phyloP scores from a whole-genome alignment of 2,113 vertebrate species.

The Tricholaema leucomelas region DNA sequence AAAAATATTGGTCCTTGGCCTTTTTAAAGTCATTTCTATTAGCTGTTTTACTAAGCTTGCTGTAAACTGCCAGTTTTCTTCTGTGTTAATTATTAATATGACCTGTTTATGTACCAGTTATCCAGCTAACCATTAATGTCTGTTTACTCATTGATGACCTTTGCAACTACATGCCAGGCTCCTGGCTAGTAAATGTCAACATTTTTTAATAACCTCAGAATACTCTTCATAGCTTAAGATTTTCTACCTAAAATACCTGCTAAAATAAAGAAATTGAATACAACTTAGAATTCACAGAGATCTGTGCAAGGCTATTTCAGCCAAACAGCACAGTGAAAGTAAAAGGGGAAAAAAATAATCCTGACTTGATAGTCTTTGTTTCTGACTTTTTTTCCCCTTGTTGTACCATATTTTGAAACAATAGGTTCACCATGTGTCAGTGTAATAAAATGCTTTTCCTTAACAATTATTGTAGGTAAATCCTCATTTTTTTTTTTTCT shows the following conservation, averaged over 20 bases:
- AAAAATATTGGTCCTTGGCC: constrained; percentile 75
- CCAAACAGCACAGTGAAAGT: neutral
- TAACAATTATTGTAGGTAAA: neutral
- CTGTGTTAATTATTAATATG: constrained; percentile 97
- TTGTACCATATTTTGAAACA: too few species aligned
- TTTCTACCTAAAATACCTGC: neutral
- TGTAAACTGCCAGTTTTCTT: constrained; percentile 69
- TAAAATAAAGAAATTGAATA: neutral
- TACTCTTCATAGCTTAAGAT: constrained; percentile 23
- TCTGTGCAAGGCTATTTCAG: neutral
- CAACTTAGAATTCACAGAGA: neutral
- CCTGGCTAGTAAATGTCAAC: constrained; percentile 87
- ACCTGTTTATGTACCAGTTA: constrained; percentile 92
- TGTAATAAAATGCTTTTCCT: neutral
- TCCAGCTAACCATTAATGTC: constrained; percentile 99
- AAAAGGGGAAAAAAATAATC: neutral
- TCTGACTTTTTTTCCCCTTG: too few species aligned
- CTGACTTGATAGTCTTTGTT: neutral
- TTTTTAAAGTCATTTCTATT: constrained; percentile 74
- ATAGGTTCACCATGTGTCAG: neutral
- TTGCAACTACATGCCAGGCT: constrained; percentile 84
- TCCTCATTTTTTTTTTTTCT: neutral
- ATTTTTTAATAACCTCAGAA: constrained; percentile 59
- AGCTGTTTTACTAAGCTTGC: constrained; percentile 71
- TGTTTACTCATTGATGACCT: constrained; percentile 98